Percentiles rank a stretch among this genome's conserved stretches.
phyloP scores from a whole-genome alignment of 2,888 invertebrate genomes.

The Drosophila gaucha region DNA sequence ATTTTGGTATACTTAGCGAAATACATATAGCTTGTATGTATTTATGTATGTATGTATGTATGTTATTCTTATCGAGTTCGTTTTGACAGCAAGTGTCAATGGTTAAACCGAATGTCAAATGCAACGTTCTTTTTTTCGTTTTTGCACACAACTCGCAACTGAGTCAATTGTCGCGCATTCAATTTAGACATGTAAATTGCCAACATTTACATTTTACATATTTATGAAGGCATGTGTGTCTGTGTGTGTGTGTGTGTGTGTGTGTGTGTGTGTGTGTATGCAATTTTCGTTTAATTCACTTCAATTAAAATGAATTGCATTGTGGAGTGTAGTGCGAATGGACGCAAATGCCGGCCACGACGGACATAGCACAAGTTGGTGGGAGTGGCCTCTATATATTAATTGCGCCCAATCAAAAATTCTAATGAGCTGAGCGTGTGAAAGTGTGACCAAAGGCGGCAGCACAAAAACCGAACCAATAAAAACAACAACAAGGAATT shows the following conservation, averaged over 20 bases:
- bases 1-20: background rate
- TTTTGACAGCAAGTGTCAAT: conserved; percentile 19
- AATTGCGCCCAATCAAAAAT: conserved; percentile 73
- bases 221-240: conserved; percentile 35
- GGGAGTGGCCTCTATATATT: conserved; percentile 44
- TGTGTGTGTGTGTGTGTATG: conserved; percentile 18
- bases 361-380: conserved; percentile 16
- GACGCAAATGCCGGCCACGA: conserved; percentile 6
- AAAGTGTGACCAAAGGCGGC: conserved; percentile 69
- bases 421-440: conserved; percentile 69
- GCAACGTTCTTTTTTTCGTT: background rate
- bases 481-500: conserved; percentile 14
- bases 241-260: conserved; percentile 17
- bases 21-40: too few relatives aligned
- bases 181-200: conserved; percentile 65
- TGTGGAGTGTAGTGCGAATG: conserved; percentile 33
- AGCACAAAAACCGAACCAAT: conserved; percentile 1
- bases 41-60: background rate
- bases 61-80: background rate
- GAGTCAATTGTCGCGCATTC: conserved; percentile 65
- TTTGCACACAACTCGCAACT: conserved; percentile 12
- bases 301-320: conserved; percentile 82
- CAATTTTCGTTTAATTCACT: conserved; percentile 74
- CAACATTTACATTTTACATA: conserved; percentile 45
- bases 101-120: conserved; percentile 30